Evolutionary conservation across 2,888 invertebrate species (phyloP), one percentile per base, ranked within the genome.

Genomic region (Phanerotoma sp.): DNA sequence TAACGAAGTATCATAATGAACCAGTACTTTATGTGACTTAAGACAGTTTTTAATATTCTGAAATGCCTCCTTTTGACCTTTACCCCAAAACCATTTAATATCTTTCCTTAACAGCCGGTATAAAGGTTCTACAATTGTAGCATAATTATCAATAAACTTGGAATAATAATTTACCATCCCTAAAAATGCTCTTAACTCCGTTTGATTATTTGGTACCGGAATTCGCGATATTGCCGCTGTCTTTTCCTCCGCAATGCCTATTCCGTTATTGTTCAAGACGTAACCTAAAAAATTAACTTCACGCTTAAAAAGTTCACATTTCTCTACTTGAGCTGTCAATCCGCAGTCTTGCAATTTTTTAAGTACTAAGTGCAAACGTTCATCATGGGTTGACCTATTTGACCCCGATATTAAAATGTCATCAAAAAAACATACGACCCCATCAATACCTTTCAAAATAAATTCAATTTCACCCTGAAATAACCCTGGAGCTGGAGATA

Each of bases 291-390:
- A 65, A 18, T 54, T 22, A 10, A 57, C 16, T 3, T 18, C 25
- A 3, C 42, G 4, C 13, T 51, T 41, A 5, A 53, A 47, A n/a
- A 59, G 62, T 44, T 52, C 58, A 58, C 71, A 72, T 53, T 72
- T 72, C 10, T 62, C 52, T 21, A 45, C 44, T 42, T 66, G 66
- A 2, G 66, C 51, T 5, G 66, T 66, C 10, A 51, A 37, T 9
- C 57, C 57, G 7, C 25, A 22, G 1, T 54, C 41, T 33, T 28
- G 9, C 5, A 54, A 41, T 32, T 37, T 30, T 11, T 33, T 22
- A 7, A 50, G 40, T 5, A 53, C 49, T n/a, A 10, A 6, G 10
- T n/a, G 3, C n/a, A 54, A 21, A 7, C 44, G 10, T 3, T 22
- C n/a, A 25, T 22, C 28, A 28, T 54, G 54, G 5, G 38, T 47